Conservation (phyloP, 2,888 invertebrate species). For the Pterostichus niger region DNA sequence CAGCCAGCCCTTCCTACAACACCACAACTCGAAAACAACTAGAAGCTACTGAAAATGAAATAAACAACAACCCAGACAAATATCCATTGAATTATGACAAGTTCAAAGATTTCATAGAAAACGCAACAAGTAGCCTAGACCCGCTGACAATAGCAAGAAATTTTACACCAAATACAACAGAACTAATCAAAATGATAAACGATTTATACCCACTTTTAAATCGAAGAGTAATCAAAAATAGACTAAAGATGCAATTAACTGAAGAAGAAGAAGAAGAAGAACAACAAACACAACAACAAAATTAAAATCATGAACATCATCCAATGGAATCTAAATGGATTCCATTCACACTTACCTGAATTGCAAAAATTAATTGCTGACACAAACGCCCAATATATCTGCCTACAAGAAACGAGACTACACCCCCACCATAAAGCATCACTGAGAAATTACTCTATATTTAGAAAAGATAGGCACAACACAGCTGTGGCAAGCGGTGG, state of each 20-base stretch:
- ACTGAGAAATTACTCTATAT: not conserved
- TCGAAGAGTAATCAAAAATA: slow-evolving; percentile 11
- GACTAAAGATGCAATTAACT: slow-evolving; percentile 8
- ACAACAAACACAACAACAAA: no score
- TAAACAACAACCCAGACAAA: not conserved
- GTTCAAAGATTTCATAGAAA: slow-evolving; percentile 47
- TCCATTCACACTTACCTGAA: no score
- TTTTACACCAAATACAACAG: not conserved
- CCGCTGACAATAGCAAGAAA: slow-evolving; percentile 6
- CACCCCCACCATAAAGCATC: not conserved
- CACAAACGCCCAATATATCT: slow-evolving; percentile 22
- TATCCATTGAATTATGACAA: slow-evolving; percentile 16
- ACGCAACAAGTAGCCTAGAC: not conserved
- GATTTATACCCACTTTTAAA: slow-evolving; percentile 12
- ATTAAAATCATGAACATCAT: slow-evolving; percentile 12
- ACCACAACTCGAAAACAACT: not conserved
- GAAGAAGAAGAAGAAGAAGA: slow-evolving; percentile 19
- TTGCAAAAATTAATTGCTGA: slow-evolving; percentile 19
- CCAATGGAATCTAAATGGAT: no score
- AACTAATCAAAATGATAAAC: slow-evolving; percentile 35
- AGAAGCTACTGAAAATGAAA: slow-evolving; percentile 19
- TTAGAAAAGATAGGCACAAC: slow-evolving; percentile 24
- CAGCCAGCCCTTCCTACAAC: not conserved
- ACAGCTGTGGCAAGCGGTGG: slow-evolving; percentile 67
- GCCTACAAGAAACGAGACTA: slow-evolving; percentile 33